Evolutionary conservation across 2,113 vertebrate species (phyloP), one percentile per base, ranked within the genome.

Genomic region (Alexandromys fortis): DNA sequence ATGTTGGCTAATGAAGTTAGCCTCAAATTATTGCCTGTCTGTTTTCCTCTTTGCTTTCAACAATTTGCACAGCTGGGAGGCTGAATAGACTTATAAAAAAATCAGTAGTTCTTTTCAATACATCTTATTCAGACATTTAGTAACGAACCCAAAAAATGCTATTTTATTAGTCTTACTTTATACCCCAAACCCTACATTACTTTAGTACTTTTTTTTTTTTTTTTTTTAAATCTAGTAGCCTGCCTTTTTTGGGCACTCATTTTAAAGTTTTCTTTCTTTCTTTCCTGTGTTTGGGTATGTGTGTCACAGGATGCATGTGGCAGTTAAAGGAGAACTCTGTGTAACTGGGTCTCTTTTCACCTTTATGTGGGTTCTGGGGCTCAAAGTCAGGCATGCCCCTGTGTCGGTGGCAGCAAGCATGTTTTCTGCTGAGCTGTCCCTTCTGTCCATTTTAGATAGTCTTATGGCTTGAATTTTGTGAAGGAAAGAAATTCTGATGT

Each of bases 41-140:
- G 2, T 83, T 97, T 86, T 91, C 90, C 77, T 92, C 6, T 67
- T 92, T 87, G 52, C 52, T 95, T 91, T 92, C 76, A 77, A 94
- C 28, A 86, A 47, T 94, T 68, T 68, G 13, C 49, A 63, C 65
- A 88, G 86, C 21, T 79, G 35, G 30, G 19, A 38, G 70, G 83
- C 49, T 30, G 42, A 61, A 8, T 30, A 91, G 35, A 8, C 14
- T 6, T 49, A 35, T 94, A 52, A 75, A 93, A 93, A 63, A 68
- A 86, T 73, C 5, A 47, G 70, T 58, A 79, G 33, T 33, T 92
- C 2, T 96, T 65, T 96, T 82, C 61, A 75, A 82, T 86, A 90
- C 30, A 92, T 19, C 11, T n/a, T 90, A 67, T 90, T 38, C 16
- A 90, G 79, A 68, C 19, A 76, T 89, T 90, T 7, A 19, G 4